Percentiles rank a stretch among this genome's conserved stretches.
phyloP scores from a whole-genome alignment of 2,113 vertebrate species.

The Lepidothrix coronata region DNA sequence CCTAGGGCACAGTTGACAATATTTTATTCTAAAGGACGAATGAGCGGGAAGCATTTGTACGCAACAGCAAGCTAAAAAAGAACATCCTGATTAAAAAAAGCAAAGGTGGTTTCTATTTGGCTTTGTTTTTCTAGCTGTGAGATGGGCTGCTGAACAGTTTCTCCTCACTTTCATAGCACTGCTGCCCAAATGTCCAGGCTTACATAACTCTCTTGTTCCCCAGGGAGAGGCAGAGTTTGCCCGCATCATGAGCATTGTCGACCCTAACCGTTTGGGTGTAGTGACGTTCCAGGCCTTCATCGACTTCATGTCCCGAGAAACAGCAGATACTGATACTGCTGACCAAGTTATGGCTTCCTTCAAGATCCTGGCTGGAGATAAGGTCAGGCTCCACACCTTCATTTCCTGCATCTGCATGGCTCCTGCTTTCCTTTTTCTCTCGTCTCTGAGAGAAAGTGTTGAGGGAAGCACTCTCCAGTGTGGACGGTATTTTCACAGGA shows the following conservation, averaged over 20 bases:
- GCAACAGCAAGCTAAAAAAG: background rate
- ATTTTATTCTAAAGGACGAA: background rate
- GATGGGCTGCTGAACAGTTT: background rate
- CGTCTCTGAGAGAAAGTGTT: background rate
- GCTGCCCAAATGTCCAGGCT: background rate
- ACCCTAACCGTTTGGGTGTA: slow-evolving; percentile 93
- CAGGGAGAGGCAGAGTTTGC: slow-evolving; percentile 97
- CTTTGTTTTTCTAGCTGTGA: slow-evolving; percentile 17
- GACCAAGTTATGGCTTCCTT: slow-evolving; percentile 99
- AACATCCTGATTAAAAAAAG: background rate
- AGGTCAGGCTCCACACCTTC: slow-evolving; percentile 76
- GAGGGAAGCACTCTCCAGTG: background rate
- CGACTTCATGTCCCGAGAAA: slow-evolving; percentile 98
- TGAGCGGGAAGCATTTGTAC: background rate
- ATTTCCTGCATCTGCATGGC: background rate
- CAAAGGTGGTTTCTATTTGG: background rate
- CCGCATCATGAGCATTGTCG: slow-evolving; percentile 98
- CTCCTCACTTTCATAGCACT: background rate
- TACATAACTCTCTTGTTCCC: slow-evolving; percentile 39
- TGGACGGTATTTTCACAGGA: background rate
- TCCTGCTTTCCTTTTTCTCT: background rate
- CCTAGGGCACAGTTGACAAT: background rate
- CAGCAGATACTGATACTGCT: slow-evolving; percentile 94
- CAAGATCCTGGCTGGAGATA: slow-evolving; percentile 97
- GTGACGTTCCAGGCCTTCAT: slow-evolving; percentile 99